phyloP scores from a whole-genome alignment of 2,113 vertebrate genomes.

The Semicossyphus pulcher region DNA sequence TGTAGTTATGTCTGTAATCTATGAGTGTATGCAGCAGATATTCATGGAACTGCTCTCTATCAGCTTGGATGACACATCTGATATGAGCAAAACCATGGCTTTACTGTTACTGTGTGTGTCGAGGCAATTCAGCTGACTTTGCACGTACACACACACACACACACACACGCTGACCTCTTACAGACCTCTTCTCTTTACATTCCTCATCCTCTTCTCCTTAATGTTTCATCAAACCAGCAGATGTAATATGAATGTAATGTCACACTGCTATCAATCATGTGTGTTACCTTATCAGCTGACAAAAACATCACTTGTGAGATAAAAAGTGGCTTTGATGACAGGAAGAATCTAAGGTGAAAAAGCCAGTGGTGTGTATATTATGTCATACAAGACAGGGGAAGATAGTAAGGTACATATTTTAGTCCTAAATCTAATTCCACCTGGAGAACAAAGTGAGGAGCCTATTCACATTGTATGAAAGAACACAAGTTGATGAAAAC shows the following conservation, averaged over 20 bases:
- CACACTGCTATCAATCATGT: neutral
- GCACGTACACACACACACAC: neutral
- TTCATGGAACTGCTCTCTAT: conserved; percentile 12
- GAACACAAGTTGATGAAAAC: no score
- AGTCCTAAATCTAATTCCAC: no score
- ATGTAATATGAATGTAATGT: neutral
- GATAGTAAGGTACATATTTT: no score
- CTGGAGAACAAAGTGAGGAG: no score
- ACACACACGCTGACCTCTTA: neutral
- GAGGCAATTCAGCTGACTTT: neutral
- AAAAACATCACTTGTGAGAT: neutral
- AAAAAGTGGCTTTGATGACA: neutral
- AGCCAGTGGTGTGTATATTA: no score
- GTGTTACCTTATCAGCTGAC: neutral
- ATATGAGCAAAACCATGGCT: neutral
- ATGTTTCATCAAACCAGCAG: conserved; percentile 10
- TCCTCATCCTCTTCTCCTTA: conserved; percentile 1
- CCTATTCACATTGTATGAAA: no score
- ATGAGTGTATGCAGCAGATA: conserved; percentile 1
- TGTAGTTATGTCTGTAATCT: neutral
- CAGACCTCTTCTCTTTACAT: neutral
- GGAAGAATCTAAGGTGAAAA: neutral
- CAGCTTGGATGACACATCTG: conserved; percentile 5
- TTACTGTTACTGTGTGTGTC: neutral
- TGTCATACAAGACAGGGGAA: neutral